Evolutionary conservation across 2,113 vertebrate genomes (phyloP), one percentile per base, ranked within the genome.

Genomic region (Austrofundulus limnaeus): DNA sequence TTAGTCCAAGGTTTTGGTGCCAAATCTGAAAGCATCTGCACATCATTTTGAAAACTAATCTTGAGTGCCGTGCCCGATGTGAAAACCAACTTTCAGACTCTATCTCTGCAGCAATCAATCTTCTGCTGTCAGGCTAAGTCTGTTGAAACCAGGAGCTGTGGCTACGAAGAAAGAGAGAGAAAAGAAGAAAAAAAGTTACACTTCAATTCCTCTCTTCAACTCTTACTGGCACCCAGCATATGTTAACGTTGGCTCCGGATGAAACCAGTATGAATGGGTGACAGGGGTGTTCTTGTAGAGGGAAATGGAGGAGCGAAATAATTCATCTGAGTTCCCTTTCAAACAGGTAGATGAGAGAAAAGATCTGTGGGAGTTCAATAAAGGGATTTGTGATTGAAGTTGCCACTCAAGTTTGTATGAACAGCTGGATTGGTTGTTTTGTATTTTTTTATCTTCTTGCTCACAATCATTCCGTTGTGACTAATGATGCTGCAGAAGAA

Each of bases 51-150:
- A 85, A 83, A 88, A 78, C 64, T 87, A 85, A 91, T 87, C 80
- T 76, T 65, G 77, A 86, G 66, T 69, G 61, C 64, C 72, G 82
- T 79, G 83, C 72, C 75, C 86, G 78, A 24, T 37, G 68, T 70
- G 67, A 85, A 78, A 87, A 82, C 72, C 31, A 50, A 82, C 74
- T 89, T 86, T 90, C 81, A 85, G 78, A 82, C 72, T 83, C 66
- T 42, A 87, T 91, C 78, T 88, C 65, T 20, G 19, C 64, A 72
- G 79, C 83, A 88, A 88, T 90, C 87, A 89, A 84, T 91, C 87
- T 87, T 85, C 68, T 58, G 51, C 71, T 85, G 81, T 78, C 77
- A 84, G 76, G 31, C 50, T 28, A 34, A 76, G 77, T 82, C 82
- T 79, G 77, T 83, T 65, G 38, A 75, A 87, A 70, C 77, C 45